These are phyloP conservation scores for Lepidurus packardi DNA, from an alignment of 1,140 invertebrate species.

Conservation along the genomic window DNA sequence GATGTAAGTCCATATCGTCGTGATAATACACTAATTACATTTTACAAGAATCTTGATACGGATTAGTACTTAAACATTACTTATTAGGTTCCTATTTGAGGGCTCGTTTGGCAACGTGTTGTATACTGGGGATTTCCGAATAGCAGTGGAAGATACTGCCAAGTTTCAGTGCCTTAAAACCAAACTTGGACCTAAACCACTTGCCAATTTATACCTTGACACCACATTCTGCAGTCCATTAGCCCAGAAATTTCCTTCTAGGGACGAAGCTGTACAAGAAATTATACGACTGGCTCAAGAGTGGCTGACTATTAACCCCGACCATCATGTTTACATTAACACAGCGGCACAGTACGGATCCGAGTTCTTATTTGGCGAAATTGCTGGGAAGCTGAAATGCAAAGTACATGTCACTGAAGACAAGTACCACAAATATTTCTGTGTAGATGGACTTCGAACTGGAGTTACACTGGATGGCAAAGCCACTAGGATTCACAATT, in stretches of 20 bases:
- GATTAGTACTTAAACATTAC: constrained; percentile 5
- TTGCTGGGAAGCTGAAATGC: neutral
- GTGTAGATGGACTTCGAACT: neutral
- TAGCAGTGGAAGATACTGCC: constrained; percentile 16
- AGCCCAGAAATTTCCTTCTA: neutral
- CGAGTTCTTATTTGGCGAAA: neutral
- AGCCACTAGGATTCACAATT: neutral
- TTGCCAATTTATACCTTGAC: neutral
- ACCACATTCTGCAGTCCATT: neutral
- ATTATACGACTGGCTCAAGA: neutral
- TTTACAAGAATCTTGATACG: neutral
- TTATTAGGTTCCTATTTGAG: constrained; percentile 29
- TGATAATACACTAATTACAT: neutral
- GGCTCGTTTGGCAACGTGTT: constrained; percentile 25
- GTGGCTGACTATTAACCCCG: neutral
- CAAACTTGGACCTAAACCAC: neutral
- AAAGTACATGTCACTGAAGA: neutral
- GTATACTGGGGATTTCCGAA: constrained; percentile 29
- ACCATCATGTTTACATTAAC: neutral
- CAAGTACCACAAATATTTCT: neutral
- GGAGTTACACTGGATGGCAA: neutral
- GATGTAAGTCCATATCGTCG: neutral
- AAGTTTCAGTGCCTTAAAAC: constrained; percentile 17
- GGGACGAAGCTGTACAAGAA: neutral
- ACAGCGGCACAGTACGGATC: neutral